phyloP scores from a whole-genome alignment of 2,113 vertebrate genomes.

The Collichthys lucidus region DNA sequence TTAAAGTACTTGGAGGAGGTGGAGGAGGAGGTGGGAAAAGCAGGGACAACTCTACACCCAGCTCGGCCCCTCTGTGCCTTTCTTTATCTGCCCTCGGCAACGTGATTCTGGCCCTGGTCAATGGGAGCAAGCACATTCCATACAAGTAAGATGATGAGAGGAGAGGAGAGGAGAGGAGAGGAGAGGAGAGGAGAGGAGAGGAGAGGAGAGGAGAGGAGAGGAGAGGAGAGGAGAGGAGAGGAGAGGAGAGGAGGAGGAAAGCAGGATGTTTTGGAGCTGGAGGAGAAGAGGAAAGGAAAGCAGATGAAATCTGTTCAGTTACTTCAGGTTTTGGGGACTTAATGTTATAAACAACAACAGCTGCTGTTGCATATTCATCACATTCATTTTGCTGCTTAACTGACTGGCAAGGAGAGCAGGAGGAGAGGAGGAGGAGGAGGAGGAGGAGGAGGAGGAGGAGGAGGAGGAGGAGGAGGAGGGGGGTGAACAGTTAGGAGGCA shows the following conservation, averaged over 20 bases:
- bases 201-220: background rate
- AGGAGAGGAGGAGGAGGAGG: conserved; percentile 17
- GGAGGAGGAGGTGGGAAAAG: conserved; percentile 74
- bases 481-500: background rate
- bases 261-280: conserved; percentile 19
- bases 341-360: conserved; percentile 77
- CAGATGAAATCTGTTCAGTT: conserved; percentile 29
- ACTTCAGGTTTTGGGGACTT: conserved; percentile 59
- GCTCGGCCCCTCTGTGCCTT: conserved; percentile 90
- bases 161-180: background rate
- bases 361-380: conserved; percentile 80
- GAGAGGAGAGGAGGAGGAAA: conserved; percentile 6
- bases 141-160: conserved; percentile 90
- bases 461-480: background rate
- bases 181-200: background rate
- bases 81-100: conserved; percentile 96
- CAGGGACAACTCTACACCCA: conserved; percentile 70
- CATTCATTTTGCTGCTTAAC: conserved; percentile 60
- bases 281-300: conserved; percentile 30
- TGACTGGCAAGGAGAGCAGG: conserved; percentile 47
- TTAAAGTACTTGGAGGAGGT: conserved; percentile 89
- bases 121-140: conserved; percentile 98
- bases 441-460: conserved; percentile 9
- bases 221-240: conserved; percentile 21
- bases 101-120: conserved; percentile 98